These are phyloP conservation scores for Bradypodion ventrale DNA, from an alignment of 2,797 vertebrate species.

Conservation along the genomic window DNA sequence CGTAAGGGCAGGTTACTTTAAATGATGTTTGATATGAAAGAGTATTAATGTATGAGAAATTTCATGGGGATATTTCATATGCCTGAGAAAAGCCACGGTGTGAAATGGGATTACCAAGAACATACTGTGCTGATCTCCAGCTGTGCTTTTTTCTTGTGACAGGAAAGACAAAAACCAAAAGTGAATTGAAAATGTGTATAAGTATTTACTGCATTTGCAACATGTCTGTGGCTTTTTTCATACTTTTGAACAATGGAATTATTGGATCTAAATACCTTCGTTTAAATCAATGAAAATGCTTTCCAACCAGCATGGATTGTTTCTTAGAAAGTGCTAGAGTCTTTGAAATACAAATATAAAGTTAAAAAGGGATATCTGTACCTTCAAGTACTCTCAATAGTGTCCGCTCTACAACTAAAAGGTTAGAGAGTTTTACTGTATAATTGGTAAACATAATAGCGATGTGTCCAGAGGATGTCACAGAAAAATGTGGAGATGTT, in stretches of 20 bases:
- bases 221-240: neutral
- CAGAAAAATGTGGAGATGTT: conserved; percentile 9
- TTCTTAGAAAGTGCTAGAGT: conserved; percentile 1
- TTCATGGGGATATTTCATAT: conserved; percentile 1
- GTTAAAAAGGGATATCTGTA: neutral
- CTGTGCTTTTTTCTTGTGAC: conserved; percentile 13
- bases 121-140: conserved; percentile 21
- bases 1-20: neutral
- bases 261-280: neutral
- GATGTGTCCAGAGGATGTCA: neutral
- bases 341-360: conserved; percentile 11
- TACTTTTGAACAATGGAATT: neutral
- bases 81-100: conserved; percentile 23
- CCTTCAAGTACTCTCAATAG: neutral
- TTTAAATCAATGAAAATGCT: neutral
- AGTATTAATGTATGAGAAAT: conserved; percentile 16
- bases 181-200: neutral
- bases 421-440: neutral
- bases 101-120: conserved; percentile 45
- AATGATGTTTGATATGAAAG: neutral
- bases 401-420: neutral
- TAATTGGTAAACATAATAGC: conserved; percentile 8
- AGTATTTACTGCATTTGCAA: neutral
- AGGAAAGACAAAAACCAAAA: neutral
- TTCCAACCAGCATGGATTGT: neutral